phyloP scores from a whole-genome alignment of 2,113 vertebrate species.

The Montifringilla adamsi region DNA sequence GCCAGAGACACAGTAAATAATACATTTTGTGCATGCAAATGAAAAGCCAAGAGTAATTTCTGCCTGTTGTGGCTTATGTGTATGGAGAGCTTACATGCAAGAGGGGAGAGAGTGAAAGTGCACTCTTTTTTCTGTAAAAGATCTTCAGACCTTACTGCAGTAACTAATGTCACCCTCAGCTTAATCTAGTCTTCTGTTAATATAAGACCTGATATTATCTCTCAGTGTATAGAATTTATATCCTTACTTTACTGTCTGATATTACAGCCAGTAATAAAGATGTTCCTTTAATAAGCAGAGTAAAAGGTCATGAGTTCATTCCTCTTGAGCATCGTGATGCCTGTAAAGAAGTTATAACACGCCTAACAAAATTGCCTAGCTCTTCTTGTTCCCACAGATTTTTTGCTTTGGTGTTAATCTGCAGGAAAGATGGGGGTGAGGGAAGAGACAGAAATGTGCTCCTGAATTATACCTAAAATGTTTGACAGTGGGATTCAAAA shows the following conservation, averaged over 20 bases:
- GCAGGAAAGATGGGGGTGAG: not conserved
- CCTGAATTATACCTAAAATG: conserved; percentile 48
- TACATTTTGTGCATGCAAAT: not conserved
- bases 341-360: not conserved
- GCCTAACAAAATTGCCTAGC: not conserved
- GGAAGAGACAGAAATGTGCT: not conserved
- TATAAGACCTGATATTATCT: not conserved
- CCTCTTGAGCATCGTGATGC: not conserved
- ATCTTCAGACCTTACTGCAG: not conserved
- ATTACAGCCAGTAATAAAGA: not conserved
- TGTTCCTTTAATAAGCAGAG: not conserved
- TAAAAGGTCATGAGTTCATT: not conserved
- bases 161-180: not conserved
- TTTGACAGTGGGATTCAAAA: conserved; percentile 41
- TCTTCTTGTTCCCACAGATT: not conserved
- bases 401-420: not conserved
- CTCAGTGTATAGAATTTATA: not conserved
- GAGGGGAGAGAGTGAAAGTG: not conserved
- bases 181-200: not conserved
- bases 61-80: accelerated
- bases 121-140: accelerated
- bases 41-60: not conserved
- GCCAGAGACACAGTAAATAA: not conserved
- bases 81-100: not conserved
- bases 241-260: not conserved